Percentiles rank a stretch among this genome's conserved stretches.
These are phyloP conservation scores for Anodontia alba DNA, from an alignment of 2,888 invertebrate species.

Conservation along the genomic window DNA sequence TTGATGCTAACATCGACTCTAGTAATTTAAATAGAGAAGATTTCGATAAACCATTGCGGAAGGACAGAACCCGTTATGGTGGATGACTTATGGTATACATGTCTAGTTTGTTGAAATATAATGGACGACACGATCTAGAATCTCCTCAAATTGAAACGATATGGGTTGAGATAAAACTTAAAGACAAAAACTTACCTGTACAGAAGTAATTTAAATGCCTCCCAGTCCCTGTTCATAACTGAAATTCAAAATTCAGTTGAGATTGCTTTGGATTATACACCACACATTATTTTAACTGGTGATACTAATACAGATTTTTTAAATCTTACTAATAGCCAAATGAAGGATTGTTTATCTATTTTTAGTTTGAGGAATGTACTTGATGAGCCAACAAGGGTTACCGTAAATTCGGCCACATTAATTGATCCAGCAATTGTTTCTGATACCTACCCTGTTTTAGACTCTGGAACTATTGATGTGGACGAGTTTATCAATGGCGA, in stretches of 20 bases:
- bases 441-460: neutral
- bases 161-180: neutral
- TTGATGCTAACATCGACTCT: neutral
- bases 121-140: neutral
- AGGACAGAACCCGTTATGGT: neutral
- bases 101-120: neutral
- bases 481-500: neutral
- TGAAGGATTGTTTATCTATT: neutral
- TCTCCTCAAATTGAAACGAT: neutral
- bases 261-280: neutral
- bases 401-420: neutral
- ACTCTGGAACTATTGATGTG: neutral
- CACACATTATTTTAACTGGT: neutral
- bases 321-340: neutral
- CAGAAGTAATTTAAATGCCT: neutral
- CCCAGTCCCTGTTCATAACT: neutral
- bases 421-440: neutral
- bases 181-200: neutral
- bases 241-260: neutral
- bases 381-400: neutral
- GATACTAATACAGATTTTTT: slow-evolving; percentile 7
- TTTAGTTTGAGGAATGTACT: neutral
- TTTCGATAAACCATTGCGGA: neutral
- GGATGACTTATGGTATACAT: neutral
- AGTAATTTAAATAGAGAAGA: neutral